Evolutionary conservation across 2,888 invertebrate species (phyloP).

Genomic region (Phyllotreta striolata): DNA sequence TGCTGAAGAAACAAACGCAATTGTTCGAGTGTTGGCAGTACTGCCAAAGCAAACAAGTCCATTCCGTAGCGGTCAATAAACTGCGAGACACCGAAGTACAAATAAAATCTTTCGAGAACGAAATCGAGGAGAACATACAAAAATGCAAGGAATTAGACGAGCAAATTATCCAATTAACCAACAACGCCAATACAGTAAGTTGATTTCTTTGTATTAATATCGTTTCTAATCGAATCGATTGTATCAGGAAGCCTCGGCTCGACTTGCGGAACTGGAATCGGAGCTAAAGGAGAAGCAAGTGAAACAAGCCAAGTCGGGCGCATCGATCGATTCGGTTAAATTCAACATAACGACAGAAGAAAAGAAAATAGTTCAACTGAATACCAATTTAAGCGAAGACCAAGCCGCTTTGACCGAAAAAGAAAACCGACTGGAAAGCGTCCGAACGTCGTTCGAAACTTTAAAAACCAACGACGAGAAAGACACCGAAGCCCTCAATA

Average conservation of each 20-base stretch:
- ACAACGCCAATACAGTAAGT: conserved; percentile 72
- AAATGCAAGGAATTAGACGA: conserved; percentile 66
- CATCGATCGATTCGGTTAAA: conserved; percentile 70
- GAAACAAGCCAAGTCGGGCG: conserved; percentile 71
- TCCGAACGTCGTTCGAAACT: conserved; percentile 70
- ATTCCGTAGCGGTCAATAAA: conserved; percentile 48
- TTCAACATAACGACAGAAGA: conserved; percentile 73
- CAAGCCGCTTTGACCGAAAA: conserved; percentile 68
- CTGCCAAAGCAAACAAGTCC: conserved; percentile 57
- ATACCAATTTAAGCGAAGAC: conserved; percentile 74
- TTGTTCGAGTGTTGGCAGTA: conserved; percentile 79
- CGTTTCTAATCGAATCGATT: conserved; percentile 18
- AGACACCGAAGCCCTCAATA: conserved; percentile 72
- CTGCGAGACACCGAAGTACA: conserved; percentile 49
- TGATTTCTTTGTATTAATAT: background rate
- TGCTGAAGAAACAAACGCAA: conserved; percentile 81
- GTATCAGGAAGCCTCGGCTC: conserved; percentile 70
- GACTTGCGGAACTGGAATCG: conserved; percentile 70
- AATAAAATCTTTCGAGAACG: conserved; percentile 57
- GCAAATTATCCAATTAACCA: conserved; percentile 70
- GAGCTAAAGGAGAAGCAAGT: conserved; percentile 72
- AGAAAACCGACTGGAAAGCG: conserved; percentile 67
- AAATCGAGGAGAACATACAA: conserved; percentile 64
- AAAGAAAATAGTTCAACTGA: conserved; percentile 72
- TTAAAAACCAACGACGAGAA: conserved; percentile 72